These are phyloP conservation scores for Pachliopta kotzebuea DNA, from an alignment of 2,888 invertebrate genomes.

Conservation along the genomic window DNA sequence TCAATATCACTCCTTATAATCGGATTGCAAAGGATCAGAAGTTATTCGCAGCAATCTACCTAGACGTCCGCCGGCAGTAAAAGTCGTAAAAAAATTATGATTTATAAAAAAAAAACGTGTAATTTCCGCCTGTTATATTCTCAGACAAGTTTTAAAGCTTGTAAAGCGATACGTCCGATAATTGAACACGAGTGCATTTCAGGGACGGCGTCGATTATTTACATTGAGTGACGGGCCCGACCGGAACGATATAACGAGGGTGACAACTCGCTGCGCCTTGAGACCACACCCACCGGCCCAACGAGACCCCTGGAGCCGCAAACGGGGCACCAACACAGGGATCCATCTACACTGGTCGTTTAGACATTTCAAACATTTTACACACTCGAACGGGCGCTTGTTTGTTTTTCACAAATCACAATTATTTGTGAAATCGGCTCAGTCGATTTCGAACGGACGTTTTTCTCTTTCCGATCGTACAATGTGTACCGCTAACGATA, in stretches of 20 bases:
- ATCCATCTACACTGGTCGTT: conserved; percentile 18
- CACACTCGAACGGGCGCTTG: conserved; percentile 38
- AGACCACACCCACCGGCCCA: conserved; percentile 29
- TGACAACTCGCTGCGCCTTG: conserved; percentile 51
- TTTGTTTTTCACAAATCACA: conserved; percentile 39
- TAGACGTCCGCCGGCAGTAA: no score
- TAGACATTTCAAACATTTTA: conserved; percentile 32
- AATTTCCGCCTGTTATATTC: neutral
- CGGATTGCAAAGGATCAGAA: no score
- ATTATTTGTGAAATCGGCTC: conserved; percentile 34
- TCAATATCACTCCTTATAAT: no score
- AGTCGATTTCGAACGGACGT: conserved; percentile 14
- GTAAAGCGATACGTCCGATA: conserved; percentile 26
- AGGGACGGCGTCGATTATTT: conserved; percentile 34
- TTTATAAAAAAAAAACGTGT: neutral
- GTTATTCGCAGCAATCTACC: no score
- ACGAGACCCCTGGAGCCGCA: conserved; percentile 1
- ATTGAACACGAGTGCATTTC: conserved; percentile 34
- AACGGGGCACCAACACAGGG: neutral
- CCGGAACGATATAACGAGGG: conserved; percentile 60
- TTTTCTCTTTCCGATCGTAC: conserved; percentile 15
- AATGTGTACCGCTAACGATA: conserved; percentile 9
- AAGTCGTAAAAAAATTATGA: no score
- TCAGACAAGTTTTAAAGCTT: conserved; percentile 14
- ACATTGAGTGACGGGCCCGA: conserved; percentile 45